These are phyloP conservation scores for Zophobas morio DNA, from an alignment of 1,140 invertebrate genomes.

Conservation along the genomic window DNA sequence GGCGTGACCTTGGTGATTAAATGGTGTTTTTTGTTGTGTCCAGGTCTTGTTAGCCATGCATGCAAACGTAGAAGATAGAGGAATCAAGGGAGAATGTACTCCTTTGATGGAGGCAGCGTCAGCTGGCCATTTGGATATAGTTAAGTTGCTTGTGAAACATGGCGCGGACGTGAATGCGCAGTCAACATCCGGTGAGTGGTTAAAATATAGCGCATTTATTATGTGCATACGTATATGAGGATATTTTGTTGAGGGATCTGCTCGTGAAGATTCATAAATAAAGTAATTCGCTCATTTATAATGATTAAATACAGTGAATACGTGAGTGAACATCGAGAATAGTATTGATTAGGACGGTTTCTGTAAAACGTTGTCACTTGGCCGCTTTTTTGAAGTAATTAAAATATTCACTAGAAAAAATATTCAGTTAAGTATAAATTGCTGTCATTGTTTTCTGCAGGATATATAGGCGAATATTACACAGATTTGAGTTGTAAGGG, in stretches of 20 bases:
- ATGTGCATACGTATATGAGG: too few species aligned
- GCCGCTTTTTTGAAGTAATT: too few species aligned
- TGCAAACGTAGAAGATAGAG: slow-evolving; percentile 96
- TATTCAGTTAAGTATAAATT: too few species aligned
- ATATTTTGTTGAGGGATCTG: too few species aligned
- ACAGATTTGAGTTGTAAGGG: too few species aligned
- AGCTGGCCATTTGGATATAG: slow-evolving; percentile 95
- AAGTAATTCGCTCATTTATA: neutral
- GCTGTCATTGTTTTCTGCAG: too few species aligned
- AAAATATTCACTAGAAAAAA: too few species aligned
- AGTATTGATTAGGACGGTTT: too few species aligned
- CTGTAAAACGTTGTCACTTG: too few species aligned
- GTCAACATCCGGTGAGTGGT: slow-evolving; percentile 85
- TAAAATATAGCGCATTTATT: too few species aligned
- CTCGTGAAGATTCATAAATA: neutral
- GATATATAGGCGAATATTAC: too few species aligned
- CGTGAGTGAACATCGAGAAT: too few species aligned
- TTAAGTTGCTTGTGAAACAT: slow-evolving; percentile 90
- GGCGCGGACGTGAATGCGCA: slow-evolving; percentile 97
- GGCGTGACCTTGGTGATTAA: neutral
- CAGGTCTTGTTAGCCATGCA: slow-evolving; percentile 96
- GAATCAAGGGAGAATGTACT: slow-evolving; percentile 93
- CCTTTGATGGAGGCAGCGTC: slow-evolving; percentile 97
- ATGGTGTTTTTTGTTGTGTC: slow-evolving; percentile 19
- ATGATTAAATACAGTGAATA: neutral